Evolutionary conservation across 1,140 invertebrate species (phyloP), one percentile per base, ranked within the genome.

Genomic region (Brachionus plicatilis): DNA sequence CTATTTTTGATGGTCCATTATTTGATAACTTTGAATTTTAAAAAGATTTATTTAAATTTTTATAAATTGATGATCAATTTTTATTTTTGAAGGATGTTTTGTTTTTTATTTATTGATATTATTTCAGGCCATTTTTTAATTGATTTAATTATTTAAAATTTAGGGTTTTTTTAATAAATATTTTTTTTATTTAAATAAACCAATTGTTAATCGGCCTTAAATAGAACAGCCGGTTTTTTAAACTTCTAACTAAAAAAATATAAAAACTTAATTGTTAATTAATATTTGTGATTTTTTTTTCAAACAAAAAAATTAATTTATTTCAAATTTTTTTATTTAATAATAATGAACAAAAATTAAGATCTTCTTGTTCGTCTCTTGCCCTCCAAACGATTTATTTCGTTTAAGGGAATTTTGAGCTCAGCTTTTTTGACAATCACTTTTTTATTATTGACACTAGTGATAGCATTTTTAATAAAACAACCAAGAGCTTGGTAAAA

Each of bases 401-500:
- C 53, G 41, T 82, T 60, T 11, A 82, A 12, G 1, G 79, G 79
- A 17, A 82, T 41, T 66, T 60, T 65, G 3, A 82, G 53, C n/a
- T 60, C 65, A 14, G 79, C 79, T 60, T 65, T 82, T 82, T 82
- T 82, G 33, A 41, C 43, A 1, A 82, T 8, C 4, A 65, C 8
- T 20, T 47, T 82, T 82, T 82, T 82, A 20, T 43, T 41, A 45
- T 82, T 82, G 4, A 65, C 53, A 9, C 53, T 82, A 43, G 27
- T 65, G 27, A 82, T 53, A 45, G 56, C 14, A 33, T 82, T 82
- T 45, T 82, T 82, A 14, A 82, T 82, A 27, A 68, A 82, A 27
- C 79, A 82, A 24, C 79, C 79, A 24, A 82, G 53, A 20, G 79
- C 79, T 82, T 82, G 79, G 41, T 45, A 83, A 80, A 68, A 24